Percentiles rank a stretch among this genome's conserved stretches.
phyloP scores from a whole-genome alignment of 2,888 invertebrate species.

The Orthosia gothica region DNA sequence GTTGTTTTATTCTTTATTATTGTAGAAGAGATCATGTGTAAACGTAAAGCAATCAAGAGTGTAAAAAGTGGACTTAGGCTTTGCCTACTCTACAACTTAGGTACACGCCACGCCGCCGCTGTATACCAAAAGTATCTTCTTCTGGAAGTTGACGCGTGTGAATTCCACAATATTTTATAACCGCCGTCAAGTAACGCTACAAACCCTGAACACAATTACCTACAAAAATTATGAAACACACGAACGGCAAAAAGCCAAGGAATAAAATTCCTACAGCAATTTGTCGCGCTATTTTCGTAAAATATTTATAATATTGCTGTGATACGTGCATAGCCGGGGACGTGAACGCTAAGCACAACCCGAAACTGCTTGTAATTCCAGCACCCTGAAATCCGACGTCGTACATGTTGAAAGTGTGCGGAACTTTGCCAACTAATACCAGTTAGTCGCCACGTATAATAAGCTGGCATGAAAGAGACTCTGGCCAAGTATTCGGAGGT shows the following conservation, averaged over 20 bases:
- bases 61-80: background rate
- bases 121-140: no score
- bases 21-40: background rate
- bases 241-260: background rate
- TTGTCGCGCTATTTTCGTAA: conserved; percentile 37
- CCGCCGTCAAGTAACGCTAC: background rate
- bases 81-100: no score
- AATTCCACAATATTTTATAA: background rate
- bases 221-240: conserved; percentile 11
- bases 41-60: background rate
- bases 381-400: conserved; percentile 46
- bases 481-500: conserved; percentile 65
- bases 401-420: conserved; percentile 44
- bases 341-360: conserved; percentile 31
- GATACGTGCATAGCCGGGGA: conserved; percentile 30
- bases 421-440: conserved; percentile 64
- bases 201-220: background rate
- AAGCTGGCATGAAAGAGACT: conserved; percentile 54
- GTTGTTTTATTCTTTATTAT: background rate
- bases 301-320: conserved; percentile 45
- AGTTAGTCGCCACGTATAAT: conserved; percentile 57
- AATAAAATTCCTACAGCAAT: conserved; percentile 17
- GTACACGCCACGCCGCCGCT: no score
- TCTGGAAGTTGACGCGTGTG: no score
- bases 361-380: conserved; percentile 49